Evolutionary conservation across 2,113 vertebrate genomes (phyloP), one percentile per base, ranked within the genome.

Genomic region (Accipiter virgatus): DNA sequence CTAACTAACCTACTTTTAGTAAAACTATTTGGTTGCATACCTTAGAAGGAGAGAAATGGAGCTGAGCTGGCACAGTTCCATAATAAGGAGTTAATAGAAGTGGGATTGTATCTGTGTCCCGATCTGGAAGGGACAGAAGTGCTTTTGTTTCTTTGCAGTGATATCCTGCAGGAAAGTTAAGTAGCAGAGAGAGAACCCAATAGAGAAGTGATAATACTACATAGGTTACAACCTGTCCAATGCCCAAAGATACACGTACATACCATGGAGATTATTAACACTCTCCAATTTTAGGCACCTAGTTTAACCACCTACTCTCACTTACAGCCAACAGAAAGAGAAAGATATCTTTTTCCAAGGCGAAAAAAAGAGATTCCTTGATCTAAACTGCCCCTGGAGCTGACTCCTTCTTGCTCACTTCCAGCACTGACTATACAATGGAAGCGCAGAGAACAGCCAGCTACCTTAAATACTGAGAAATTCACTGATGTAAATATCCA

Each of bases 51-150:
- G 38, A 85, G 70, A 90, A 85, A 86, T 56, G 36, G 62, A 94
- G 53, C 87, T 85, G 70, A 85, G 71, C 34, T 95, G 92, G 81
- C 73, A 13, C 50, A 72, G 70, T 79, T 96, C 89, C 95, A 90
- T 36, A 59, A 68, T 13, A 53, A 61, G n/a, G 27, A 95, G 48
- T 80, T 79, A 89, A 93, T 78, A 95, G 87, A 90, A 87, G 81
- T 53, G 18, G 31, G 18, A 87, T 93, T 94, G 89, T 87, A 87
- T 63, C 65, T 87, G 56, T 12, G n/a, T 77, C 53, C 47, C n/a
- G 40, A 36, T 6, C 62, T 73, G 43, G 36, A 40, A 85, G 10
- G 36, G 43, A 95, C 58, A 96, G 61, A 94, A 85, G 66, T 48
- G 34, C 71, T 91, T 95, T 95, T 93, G 90, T 82, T 91, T 82